phyloP scores from a whole-genome alignment of 2,113 vertebrate genomes.

The Atlantisia rogersi region DNA sequence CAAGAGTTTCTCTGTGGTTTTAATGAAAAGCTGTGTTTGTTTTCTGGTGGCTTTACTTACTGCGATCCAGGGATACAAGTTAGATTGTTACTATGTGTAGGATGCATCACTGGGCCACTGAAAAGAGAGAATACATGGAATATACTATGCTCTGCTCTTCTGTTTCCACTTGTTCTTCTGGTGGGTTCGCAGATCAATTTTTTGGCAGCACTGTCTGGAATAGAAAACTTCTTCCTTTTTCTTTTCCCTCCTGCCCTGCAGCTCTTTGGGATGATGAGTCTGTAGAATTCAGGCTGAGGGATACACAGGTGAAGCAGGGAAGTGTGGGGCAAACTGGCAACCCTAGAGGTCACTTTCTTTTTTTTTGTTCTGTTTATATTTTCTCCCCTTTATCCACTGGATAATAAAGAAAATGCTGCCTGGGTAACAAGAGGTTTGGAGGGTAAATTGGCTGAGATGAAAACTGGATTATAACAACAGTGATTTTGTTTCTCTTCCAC shows the following conservation, averaged over 20 bases:
- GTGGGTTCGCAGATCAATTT: not conserved
- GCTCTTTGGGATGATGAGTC: not conserved
- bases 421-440: not conserved
- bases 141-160: not conserved
- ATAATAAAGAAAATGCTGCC: not conserved
- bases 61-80: not conserved
- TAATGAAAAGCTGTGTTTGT: not conserved
- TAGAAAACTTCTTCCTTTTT: not conserved
- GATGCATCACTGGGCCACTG: not conserved
- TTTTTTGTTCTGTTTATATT: not conserved
- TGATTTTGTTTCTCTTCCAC: constrained; percentile 10
- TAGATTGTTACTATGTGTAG: not conserved
- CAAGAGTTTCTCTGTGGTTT: not conserved
- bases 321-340: not conserved
- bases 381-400: not conserved
- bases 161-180: not conserved
- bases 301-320: not conserved
- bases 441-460: not conserved
- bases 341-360: not conserved
- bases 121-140: not conserved
- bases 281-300: not conserved
- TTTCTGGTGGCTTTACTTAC: not conserved
- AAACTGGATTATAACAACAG: not conserved
- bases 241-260: not conserved
- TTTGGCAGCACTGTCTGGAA: not conserved